phyloP scores from a whole-genome alignment of 1,140 invertebrate species.

The Caenorhabditis remanei region DNA sequence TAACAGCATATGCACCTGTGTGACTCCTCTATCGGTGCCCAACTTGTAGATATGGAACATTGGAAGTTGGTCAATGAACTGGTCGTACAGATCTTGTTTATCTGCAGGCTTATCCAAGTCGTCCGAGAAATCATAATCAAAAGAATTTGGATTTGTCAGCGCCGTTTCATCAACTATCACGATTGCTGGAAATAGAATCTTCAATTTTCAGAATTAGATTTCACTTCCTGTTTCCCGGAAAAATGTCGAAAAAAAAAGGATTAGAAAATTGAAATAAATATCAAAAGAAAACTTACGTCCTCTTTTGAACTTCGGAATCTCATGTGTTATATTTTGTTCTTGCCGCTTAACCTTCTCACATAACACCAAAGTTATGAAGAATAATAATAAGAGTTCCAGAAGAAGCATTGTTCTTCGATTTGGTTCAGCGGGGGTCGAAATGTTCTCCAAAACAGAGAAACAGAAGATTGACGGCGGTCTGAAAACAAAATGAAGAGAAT shows the following conservation, averaged over 20 bases:
- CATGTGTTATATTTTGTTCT: slow-evolving; percentile 7
- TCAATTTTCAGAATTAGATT: not conserved
- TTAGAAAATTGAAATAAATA: not conserved
- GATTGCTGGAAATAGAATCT: slow-evolving; percentile 31
- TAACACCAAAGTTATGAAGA: not conserved
- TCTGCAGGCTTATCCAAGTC: slow-evolving; percentile 51
- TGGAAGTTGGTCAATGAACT: slow-evolving; percentile 49
- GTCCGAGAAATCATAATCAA: slow-evolving; percentile 60
- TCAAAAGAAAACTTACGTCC: slow-evolving; percentile 56
- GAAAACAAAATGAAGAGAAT: slow-evolving; percentile 19
- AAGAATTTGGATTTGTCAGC: slow-evolving; percentile 60
- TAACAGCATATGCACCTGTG: slow-evolving; percentile 25
- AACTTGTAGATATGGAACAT: slow-evolving; percentile 56
- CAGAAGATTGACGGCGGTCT: not conserved
- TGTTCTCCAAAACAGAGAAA: not conserved
- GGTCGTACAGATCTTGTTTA: slow-evolving; percentile 53
- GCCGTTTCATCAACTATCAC: slow-evolving; percentile 58
- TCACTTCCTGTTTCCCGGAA: not conserved
- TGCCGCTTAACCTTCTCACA: slow-evolving; percentile 18
- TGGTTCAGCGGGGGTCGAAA: slow-evolving; percentile 8
- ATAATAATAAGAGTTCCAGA: not conserved
- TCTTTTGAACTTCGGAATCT: slow-evolving; percentile 58
- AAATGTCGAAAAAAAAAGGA: not conserved
- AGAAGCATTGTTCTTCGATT: not conserved
- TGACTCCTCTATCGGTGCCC: slow-evolving; percentile 49